Evolutionary conservation across 2,797 vertebrate species (phyloP).

Genomic region (Chloroceryle inda): DNA sequence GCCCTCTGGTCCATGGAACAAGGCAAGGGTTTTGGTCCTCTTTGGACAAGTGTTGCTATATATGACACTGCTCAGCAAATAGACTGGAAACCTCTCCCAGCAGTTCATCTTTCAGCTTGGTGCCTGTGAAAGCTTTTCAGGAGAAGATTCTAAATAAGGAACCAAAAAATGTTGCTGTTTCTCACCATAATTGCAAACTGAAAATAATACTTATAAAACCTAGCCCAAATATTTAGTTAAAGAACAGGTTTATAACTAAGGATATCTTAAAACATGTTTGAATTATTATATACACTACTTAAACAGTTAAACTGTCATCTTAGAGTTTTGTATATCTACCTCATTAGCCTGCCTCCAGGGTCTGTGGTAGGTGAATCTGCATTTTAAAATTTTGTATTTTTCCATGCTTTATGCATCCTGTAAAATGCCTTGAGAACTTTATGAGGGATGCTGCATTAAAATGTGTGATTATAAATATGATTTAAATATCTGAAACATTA

Average conservation of each 20-base stretch:
- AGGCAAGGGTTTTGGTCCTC: not conserved
- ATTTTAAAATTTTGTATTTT: conserved; percentile 81
- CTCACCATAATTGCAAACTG: conserved; percentile 74
- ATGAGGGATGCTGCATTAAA: conserved; percentile 82
- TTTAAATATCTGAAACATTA: conserved; percentile 85
- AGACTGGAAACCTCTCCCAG: not conserved
- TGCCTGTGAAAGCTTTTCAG: conserved; percentile 68
- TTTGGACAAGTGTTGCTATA: not conserved
- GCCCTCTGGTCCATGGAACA: not conserved
- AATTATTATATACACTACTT: conserved; percentile 82
- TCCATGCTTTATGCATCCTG: conserved; percentile 81
- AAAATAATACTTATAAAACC: conserved; percentile 77
- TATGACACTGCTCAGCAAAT: not conserved
- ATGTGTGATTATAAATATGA: conserved; percentile 88
- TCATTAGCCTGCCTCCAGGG: conserved; percentile 82
- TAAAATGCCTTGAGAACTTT: conserved; percentile 86
- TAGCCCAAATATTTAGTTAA: conserved; percentile 83
- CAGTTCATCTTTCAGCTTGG: conserved; percentile 39
- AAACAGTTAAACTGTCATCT: conserved; percentile 84
- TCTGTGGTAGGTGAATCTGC: conserved; percentile 78
- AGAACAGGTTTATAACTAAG: conserved; percentile 76
- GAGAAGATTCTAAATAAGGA: conserved; percentile 71
- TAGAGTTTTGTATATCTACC: conserved; percentile 81
- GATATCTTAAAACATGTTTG: conserved; percentile 76
- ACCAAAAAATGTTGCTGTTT: conserved; percentile 64